Evolutionary conservation across 2,797 vertebrate species (phyloP), one percentile per base, ranked within the genome.

Genomic region (Macropodus opercularis): DNA sequence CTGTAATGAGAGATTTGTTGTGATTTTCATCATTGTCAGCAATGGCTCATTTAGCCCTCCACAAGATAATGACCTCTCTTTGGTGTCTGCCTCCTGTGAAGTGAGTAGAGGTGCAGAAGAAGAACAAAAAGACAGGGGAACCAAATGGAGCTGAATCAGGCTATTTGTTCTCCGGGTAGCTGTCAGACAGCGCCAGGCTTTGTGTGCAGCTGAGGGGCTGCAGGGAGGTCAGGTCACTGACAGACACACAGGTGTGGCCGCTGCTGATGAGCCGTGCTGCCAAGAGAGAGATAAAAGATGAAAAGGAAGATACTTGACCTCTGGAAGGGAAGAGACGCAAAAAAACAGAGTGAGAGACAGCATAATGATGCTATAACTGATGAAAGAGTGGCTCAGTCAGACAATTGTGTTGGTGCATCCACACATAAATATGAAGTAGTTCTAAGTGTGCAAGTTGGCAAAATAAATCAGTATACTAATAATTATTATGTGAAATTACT

Each of bases 221-320:
- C 44, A 24, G 32, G 39, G 55, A 67, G 79, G 83, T 80, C 79
- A 64, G 43, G 23, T 10, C 51, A 62, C 58, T 81, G 80, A 84
- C 69, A 86, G 79, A 84, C 72, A 62, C 69, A 67, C 84, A 90
- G 87, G 87, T 90, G 87, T 67, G 81, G 75, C 70, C 75, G 55
- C 72, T 63, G 65, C 48, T 59, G 77, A 80, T 72, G 72, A 78
- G 49, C 19, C 14, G 24, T 19, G 66, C 62, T 54, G 63, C 57
- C 34, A 74, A n/a, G n/a, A n/a, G n/a, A n/a, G n/a, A n/a, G n/a
- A n/a, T n/a, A n/a, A n/a, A 59, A 52, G 62, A 67, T 78, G 63
- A 86, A 72, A 69, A 64, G 54, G 60, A 23, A 70, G 75, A 85
- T 39, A 47, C 49, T 70, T 68, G 69, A 81, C 68, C 68, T 70